Base-by-base conservation (phyloP, 2,797 vertebrate species). In the Peromyscus melanophrys region DNA sequence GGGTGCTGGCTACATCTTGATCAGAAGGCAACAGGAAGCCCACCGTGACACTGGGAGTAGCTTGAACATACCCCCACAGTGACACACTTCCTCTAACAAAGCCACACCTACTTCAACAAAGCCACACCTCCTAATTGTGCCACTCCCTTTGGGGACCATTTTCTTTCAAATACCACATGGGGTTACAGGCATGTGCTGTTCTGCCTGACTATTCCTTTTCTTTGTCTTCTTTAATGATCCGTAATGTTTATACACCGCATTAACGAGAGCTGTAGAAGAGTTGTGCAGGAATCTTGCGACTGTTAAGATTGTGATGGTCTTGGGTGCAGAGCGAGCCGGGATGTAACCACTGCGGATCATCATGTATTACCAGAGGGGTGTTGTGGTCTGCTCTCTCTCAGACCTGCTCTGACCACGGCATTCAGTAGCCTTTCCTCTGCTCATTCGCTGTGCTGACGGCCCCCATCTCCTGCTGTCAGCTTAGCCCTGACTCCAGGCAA, bases 361-460 rank as follows among this genome's bases (percentile, higher is more conserved):
- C 19, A 5, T 1, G 0, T 0, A 0, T 52, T 34, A 17, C 0
- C 9, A 25, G 49, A 21, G 0, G 0, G n/a, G 19, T 4, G 59
- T 73, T 49, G 43, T 43, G 5, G 7, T 34, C 34, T 34, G 0
- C 6, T 0, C 2, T n/a, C 6, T 0, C 2, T n/a, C 0, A 2
- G 86, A 23, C 86, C 23, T 6, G 16, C 25, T 31, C 3, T 49
- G 7, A 3, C 14, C n/a, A 12, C 37, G 1, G n/a, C 0, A 2
- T 40, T 75, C 0, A 0, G n/a, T 14, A 17, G 49, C 27, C 5
- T n/a, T 17, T 52, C 61, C 9, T 23, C 65, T 29, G 2, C 55
- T 43, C 55, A 21, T 81, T 73, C 1, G 0, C 31, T 37, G 61
- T 49, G 29, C 6, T 1, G 2, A 14, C 46, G 25, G 21, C 11